Evolutionary conservation across 2,888 invertebrate genomes (phyloP), one percentile per base, ranked within the genome.

Genomic region (Mactromeris polynyma): DNA sequence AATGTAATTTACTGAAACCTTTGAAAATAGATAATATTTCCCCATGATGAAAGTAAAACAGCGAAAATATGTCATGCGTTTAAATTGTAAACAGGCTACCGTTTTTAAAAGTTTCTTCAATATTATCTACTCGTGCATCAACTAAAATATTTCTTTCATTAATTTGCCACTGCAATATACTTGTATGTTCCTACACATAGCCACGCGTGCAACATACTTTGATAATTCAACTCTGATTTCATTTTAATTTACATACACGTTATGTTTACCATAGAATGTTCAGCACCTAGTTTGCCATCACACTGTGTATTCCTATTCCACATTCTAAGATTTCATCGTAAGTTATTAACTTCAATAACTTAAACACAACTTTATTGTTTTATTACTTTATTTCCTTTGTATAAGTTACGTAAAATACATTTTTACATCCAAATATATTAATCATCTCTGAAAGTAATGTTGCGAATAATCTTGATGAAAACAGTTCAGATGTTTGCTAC

Each of bases 1-100:
- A 73, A 73, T 17, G 73, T 73, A 73, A 73, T 73, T 73, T 36
- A 33, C 73, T 73, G 33, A 73, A 36, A 33, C 73, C 33, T 73
- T 73, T 73, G 73, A 73, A 73, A 73, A 36, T 36, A 73, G 31
- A 73, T 73, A 26, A 73, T 73, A 73, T 36, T 14, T 73, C 36
- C 3, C n/a, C 36, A 36, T 31, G 69, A 31, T 69, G 31, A 69
- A 58, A 73, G 36, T 73, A 73, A 17, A 36, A 36, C 33, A 33
- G 31, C 36, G 19, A 73, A 73, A 73, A 33, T n/a, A 33, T 73
- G 73, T 73, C 79, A 77, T 9, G n/a, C n/a, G 0, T 79, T 46
- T 21, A 36, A 38, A 40, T 42, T 40, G 33, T 33, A 73, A 33
- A 73, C 36, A 36, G 36, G 14, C 19, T 3, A 33, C 33, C 26